phyloP scores from a whole-genome alignment of 1,140 invertebrate genomes.

The Atta cephalotes region DNA sequence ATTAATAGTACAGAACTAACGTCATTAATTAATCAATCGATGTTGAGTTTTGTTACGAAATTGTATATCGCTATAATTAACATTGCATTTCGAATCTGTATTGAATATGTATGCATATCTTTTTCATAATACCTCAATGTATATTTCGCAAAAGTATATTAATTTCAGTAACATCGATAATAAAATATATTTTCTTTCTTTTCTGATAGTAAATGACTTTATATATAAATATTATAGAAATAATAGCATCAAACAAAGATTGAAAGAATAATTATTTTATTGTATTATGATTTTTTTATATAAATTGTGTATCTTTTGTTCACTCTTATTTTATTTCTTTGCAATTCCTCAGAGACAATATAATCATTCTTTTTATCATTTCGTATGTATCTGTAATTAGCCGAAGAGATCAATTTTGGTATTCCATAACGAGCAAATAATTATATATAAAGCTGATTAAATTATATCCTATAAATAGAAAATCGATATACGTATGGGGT shows the following conservation, averaged over 20 bases:
- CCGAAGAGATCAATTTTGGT: not conserved
- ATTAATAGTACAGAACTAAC: slow-evolving; percentile 21
- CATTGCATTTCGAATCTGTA: not conserved
- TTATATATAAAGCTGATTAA: slow-evolving; percentile 61
- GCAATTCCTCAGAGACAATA: not conserved
- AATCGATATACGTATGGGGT: slow-evolving; percentile 58
- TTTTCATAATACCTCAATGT: not conserved
- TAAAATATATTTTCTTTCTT: not conserved
- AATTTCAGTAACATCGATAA: slow-evolving; percentile 5
- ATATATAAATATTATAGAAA: not conserved
- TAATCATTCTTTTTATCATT: not conserved
- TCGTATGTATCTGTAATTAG: slow-evolving; percentile 24
- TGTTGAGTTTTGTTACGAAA: not conserved
- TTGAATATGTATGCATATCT: not conserved
- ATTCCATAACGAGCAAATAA: slow-evolving; percentile 29
- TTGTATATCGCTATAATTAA: not conserved
- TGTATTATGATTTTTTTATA: not conserved
- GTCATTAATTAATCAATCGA: slow-evolving; percentile 31
- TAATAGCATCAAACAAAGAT: not conserved
- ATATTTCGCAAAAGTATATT: not conserved
- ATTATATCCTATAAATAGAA: slow-evolving; percentile 71
- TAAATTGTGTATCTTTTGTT: not conserved
- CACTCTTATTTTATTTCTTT: not conserved
- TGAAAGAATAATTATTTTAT: slow-evolving; percentile 5
- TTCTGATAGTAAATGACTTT: not conserved